Evolutionary conservation across 2,113 vertebrate genomes (phyloP).

Genomic region (Myotis brandtii): DNA sequence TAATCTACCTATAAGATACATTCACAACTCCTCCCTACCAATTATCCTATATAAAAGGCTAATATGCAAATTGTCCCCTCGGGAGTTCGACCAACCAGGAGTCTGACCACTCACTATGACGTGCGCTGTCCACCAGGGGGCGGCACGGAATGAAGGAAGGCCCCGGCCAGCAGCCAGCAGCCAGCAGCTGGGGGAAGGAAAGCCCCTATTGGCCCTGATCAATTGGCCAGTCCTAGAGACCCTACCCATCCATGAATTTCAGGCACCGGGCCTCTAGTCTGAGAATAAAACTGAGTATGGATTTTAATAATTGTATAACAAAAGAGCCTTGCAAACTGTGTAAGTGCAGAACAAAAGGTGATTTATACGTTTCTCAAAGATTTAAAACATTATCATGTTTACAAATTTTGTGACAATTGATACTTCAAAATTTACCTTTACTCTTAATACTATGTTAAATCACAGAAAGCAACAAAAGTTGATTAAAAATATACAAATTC

Average conservation of each 20-base stretch:
- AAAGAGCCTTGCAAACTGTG: neutral
- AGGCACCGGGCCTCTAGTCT: neutral
- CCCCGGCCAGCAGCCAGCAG: too few species aligned
- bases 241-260: too few species aligned
- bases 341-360: slow-evolving; percentile 40
- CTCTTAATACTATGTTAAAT: slow-evolving; percentile 33
- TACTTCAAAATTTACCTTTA: slow-evolving; percentile 44
- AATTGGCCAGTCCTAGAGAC: too few species aligned
- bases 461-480: slow-evolving; percentile 54
- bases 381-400: neutral
- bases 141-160: too few species aligned
- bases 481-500: slow-evolving; percentile 42
- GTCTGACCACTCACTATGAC: too few species aligned
- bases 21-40: neutral
- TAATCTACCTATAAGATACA: neutral
- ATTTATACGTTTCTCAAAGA: slow-evolving; percentile 20
- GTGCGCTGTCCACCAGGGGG: too few species aligned
- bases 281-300: neutral
- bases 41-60: neutral
- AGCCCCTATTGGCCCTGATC: too few species aligned
- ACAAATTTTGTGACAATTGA: neutral
- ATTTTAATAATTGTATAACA: slow-evolving; percentile 15
- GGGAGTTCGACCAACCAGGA: too few species aligned
- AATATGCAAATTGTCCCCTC: too few species aligned
- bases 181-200: too few species aligned